These are phyloP conservation scores for Corbicula japonica DNA, from an alignment of 2,888 invertebrate species.

Conservation along the genomic window DNA sequence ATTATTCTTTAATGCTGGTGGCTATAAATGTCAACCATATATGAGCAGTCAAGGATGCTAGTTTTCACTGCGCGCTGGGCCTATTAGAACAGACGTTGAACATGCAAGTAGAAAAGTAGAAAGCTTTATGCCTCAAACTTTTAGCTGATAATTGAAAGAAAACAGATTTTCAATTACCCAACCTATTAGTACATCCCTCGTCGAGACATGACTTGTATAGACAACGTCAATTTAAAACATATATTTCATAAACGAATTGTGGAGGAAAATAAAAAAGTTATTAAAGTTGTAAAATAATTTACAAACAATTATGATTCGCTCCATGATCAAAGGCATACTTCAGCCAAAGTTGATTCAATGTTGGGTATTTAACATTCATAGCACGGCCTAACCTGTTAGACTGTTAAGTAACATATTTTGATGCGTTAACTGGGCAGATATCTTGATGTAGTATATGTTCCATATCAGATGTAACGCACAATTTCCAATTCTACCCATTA, in stretches of 20 bases:
- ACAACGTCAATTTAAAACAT: slow-evolving; percentile 7
- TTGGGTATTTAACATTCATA: slow-evolving; percentile 4
- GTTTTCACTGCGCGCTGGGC: no score
- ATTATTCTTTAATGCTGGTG: no score
- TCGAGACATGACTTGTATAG: neutral
- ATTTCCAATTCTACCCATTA: slow-evolving; percentile 32
- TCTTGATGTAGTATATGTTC: slow-evolving; percentile 19
- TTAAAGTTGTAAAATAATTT: slow-evolving; percentile 16
- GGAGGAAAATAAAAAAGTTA: no score
- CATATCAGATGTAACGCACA: slow-evolving; percentile 36
- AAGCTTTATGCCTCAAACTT: no score
- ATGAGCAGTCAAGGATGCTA: no score
- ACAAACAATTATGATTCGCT: slow-evolving; percentile 8
- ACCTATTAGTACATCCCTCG: slow-evolving; percentile 6
- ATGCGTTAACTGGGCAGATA: neutral
- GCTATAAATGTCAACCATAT: no score
- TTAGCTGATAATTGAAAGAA: no score
- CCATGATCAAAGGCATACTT: slow-evolving; percentile 19
- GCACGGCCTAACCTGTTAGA: neutral
- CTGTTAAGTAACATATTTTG: slow-evolving; percentile 6
- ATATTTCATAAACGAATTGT: slow-evolving; percentile 2
- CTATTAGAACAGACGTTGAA: no score
- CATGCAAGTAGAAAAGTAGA: no score
- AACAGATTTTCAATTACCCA: neutral
- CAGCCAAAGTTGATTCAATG: no score